These are phyloP conservation scores for Pituophis catenifer DNA, from an alignment of 2,113 vertebrate species.

Conservation along the genomic window DNA sequence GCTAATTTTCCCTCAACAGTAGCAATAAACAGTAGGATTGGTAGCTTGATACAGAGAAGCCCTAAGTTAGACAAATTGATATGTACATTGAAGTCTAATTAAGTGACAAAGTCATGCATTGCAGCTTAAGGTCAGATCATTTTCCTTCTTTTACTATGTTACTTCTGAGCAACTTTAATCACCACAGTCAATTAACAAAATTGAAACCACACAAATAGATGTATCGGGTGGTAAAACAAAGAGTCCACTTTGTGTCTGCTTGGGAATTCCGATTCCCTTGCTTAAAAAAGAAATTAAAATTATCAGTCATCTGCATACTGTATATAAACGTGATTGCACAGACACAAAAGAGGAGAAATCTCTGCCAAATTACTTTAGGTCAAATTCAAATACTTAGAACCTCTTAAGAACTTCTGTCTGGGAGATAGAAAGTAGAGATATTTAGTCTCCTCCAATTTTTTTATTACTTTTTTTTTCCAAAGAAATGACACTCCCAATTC, in stretches of 20 bases:
- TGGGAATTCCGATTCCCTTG: constrained; percentile 19
- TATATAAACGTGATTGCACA: constrained; percentile 15
- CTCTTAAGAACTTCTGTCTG: constrained; percentile 14
- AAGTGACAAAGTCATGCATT: constrained; percentile 3
- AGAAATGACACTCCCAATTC: constrained; percentile 36
- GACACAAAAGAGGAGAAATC: background rate
- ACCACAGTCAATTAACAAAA: constrained; percentile 28
- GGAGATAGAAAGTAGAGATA: constrained; percentile 47
- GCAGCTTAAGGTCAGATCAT: constrained; percentile 27
- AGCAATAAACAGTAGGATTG: constrained; percentile 14
- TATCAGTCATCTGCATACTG: constrained; percentile 6
- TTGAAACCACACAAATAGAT: constrained; percentile 34
- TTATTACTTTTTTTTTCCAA: constrained; percentile 22
- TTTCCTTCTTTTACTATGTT: constrained; percentile 10
- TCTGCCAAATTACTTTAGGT: constrained; percentile 27
- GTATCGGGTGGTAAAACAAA: constrained; percentile 39
- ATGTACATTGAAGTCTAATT: constrained; percentile 41
- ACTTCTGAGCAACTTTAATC: constrained; percentile 30
- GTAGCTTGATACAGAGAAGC: background rate
- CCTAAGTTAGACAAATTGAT: constrained; percentile 13
- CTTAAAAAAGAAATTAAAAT: constrained; percentile 5
- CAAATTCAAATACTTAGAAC: constrained; percentile 54
- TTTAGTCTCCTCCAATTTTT: constrained; percentile 25
- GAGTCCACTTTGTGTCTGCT: constrained; percentile 22
- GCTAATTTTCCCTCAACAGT: background rate